Evolutionary conservation across 2,888 invertebrate species (phyloP).

Genomic region (Erannis defoliaria): DNA sequence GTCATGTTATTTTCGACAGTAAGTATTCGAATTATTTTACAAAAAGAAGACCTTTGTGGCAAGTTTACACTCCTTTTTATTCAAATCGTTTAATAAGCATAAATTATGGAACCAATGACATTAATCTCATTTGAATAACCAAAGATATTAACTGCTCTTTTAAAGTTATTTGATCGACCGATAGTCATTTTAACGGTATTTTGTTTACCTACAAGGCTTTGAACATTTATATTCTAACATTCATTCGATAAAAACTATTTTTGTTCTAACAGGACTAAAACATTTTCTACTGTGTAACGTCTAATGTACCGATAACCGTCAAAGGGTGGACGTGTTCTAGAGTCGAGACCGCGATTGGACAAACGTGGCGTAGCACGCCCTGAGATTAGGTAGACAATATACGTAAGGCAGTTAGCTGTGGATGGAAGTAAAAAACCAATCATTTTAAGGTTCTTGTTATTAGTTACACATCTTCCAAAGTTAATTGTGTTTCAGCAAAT

Average conservation of each 20-base stretch:
- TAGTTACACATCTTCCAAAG: no score
- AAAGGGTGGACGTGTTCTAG: no score
- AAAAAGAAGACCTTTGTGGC: conserved; percentile 6
- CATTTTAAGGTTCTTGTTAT: no score
- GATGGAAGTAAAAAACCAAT: no score
- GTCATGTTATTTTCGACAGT: background rate
- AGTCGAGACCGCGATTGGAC: no score
- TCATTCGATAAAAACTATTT: background rate
- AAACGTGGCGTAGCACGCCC: no score
- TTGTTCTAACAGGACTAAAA: no score
- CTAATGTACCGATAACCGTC: no score
- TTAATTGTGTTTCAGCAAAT: no score
- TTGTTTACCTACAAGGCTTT: conserved; percentile 3
- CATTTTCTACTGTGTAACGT: background rate
- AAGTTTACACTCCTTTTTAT: conserved; percentile 21
- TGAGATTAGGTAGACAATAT: no score
- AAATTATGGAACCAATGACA: conserved; percentile 28
- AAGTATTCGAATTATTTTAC: conserved; percentile 13
- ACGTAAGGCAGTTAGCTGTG: no score
- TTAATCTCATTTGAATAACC: conserved; percentile 33
- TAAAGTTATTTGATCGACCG: conserved; percentile 28
- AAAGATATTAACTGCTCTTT: conserved; percentile 27
- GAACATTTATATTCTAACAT: conserved; percentile 1
- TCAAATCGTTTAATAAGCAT: conserved; percentile 23
- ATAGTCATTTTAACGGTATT: conserved; percentile 31